Evolutionary conservation across 2,888 invertebrate species (phyloP), one percentile per base, ranked within the genome.

Genomic region (Conops quadrifasciatus): DNA sequence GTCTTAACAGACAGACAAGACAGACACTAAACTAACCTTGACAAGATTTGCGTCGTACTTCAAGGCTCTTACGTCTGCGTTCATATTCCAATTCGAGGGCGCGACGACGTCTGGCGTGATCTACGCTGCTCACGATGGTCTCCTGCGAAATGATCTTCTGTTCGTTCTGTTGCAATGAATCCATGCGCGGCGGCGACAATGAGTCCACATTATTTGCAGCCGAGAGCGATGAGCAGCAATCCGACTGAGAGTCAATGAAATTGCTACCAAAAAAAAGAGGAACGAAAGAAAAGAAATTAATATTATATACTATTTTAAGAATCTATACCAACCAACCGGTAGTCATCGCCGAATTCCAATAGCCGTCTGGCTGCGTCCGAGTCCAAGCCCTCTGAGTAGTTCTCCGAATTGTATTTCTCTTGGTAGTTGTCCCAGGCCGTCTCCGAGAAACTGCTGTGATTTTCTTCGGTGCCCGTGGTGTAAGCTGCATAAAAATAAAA

Each of bases 401-500:
- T 91, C 84, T 96, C 96, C 53, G 95, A 95, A 85, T 94, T 91
- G 86, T 96, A 96, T 86, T 94, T 95, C 84, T 95, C 95, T 93
- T 95, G 96, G 88, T 96, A 97, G 86, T 94, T 94, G 86, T 97
- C 97, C 97, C 97, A 97, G 63, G 95, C 95, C 80, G 94, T 94
- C 85, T 96, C 96, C 1, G 94, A 95, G 84, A 94, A 91, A 81
- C 94, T 94, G 80, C 92, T 91, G 65, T 84, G 83, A 77, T 92
- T 92, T 81, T 92, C 92, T 82, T 93, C 93, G 0, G 90, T 90
- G 28, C 90, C 89, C 13, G 89, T 89, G 0, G 89, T 90, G 73
- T 87, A 88, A 81, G 91, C 91, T 85, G 70, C 49, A 36, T 60
- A 28, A 28, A 24, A 56, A 36, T 65, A 49, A 2, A n/a, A 53